phyloP scores from a whole-genome alignment of 2,888 invertebrate genomes.

The Oeneis ivallda region DNA sequence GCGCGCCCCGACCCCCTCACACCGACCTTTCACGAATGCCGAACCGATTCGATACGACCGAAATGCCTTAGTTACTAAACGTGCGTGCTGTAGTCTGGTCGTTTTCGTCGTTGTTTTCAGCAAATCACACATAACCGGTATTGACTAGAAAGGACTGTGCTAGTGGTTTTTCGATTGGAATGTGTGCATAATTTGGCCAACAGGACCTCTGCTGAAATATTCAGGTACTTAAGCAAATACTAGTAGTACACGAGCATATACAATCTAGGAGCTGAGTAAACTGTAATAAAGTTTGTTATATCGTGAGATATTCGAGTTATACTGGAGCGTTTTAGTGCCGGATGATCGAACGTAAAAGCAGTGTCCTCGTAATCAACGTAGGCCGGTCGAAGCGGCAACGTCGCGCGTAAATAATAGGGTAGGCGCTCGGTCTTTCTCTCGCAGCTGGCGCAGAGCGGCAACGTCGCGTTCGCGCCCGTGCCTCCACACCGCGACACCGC shows the following conservation, averaged over 20 bases:
- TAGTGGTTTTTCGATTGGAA: conserved; percentile 31
- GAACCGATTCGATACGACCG: conserved; percentile 79
- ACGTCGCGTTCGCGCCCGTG: conserved; percentile 64
- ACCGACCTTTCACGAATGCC: conserved; percentile 79
- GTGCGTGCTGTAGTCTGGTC: conserved; percentile 68
- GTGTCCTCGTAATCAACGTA: conserved; percentile 82
- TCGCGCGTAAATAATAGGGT: conserved; percentile 82
- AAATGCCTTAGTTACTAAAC: conserved; percentile 81
- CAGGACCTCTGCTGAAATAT: conserved; percentile 38
- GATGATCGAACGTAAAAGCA: conserved; percentile 80
- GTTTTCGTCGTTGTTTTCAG: conserved; percentile 64
- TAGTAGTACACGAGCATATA: conserved; percentile 19
- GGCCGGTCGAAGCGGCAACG: conserved; percentile 77
- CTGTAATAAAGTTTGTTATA: conserved; percentile 12
- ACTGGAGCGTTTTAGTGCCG: conserved; percentile 62
- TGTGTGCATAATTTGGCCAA: conserved; percentile 38
- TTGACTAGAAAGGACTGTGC: conserved; percentile 24
- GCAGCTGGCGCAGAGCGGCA: conserved; percentile 79
- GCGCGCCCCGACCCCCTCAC: conserved; percentile 67
- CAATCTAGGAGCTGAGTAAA: conserved; percentile 21
- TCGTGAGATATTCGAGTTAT: conserved; percentile 46
- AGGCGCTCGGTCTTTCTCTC: conserved; percentile 80
- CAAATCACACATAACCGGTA: conserved; percentile 50
- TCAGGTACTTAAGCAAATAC: conserved; percentile 51
- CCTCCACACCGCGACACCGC: conserved; percentile 41